phyloP scores from a whole-genome alignment of 2,797 vertebrate genomes.

The Amblyopsis hoosieri region DNA sequence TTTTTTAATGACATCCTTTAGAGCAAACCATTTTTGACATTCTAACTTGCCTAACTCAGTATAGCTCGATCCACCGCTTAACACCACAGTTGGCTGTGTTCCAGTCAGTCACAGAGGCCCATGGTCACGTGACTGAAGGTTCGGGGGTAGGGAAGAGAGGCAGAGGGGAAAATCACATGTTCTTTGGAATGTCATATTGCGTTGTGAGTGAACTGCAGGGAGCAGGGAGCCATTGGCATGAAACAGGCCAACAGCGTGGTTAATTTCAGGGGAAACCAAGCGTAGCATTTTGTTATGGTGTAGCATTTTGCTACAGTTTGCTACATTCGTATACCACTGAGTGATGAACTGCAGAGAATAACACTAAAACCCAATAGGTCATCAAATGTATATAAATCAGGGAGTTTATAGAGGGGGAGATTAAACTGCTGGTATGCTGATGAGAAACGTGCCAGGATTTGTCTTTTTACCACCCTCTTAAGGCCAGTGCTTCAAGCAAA shows the following conservation, averaged over 20 bases:
- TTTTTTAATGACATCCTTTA: too few species aligned
- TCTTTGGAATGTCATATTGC: slow-evolving; percentile 61
- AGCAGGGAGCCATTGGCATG: slow-evolving; percentile 39
- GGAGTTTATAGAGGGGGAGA: too few species aligned
- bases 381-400: too few species aligned
- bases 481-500: too few species aligned
- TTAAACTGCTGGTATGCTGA: too few species aligned
- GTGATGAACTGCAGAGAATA: too few species aligned
- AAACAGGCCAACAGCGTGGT: slow-evolving; percentile 33
- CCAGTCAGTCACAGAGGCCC: background rate
- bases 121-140: slow-evolving; percentile 6
- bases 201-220: slow-evolving; percentile 54
- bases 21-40: background rate
- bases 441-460: too few species aligned
- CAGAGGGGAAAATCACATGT: slow-evolving; percentile 59
- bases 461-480: too few species aligned
- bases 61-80: background rate
- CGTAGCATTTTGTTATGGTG: background rate
- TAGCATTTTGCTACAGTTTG: background rate
- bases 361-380: too few species aligned
- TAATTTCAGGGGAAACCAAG: slow-evolving; percentile 18
- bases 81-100: background rate
- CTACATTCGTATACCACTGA: too few species aligned
- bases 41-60: background rate
- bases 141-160: slow-evolving; percentile 20